Evolutionary conservation across 2,888 invertebrate species (phyloP).

Genomic region (Ormia ochracea): DNA sequence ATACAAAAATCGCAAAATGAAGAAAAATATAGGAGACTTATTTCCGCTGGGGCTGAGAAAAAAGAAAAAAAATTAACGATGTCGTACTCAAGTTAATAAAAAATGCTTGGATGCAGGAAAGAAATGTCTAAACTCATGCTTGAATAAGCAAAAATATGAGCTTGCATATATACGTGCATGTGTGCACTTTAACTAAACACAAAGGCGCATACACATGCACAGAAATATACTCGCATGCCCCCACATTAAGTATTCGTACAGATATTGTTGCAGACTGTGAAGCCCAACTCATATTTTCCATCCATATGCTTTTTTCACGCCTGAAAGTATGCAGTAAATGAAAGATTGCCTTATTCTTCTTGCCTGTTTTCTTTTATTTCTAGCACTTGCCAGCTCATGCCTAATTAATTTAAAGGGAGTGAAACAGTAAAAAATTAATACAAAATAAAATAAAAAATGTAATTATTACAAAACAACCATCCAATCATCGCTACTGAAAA

Average conservation of each 20-base stretch:
- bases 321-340: slow-evolving; percentile 25
- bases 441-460: background rate
- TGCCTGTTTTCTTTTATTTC: slow-evolving; percentile 26
- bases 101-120: too few relatives aligned
- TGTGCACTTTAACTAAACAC: too few relatives aligned
- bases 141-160: too few relatives aligned
- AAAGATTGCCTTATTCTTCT: background rate
- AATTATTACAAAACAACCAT: slow-evolving; percentile 11
- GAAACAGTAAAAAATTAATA: slow-evolving; percentile 3
- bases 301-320: background rate
- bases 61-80: too few relatives aligned
- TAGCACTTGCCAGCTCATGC: slow-evolving; percentile 45
- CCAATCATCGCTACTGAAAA: slow-evolving; percentile 35
- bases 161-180: too few relatives aligned
- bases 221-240: too few relatives aligned
- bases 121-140: too few relatives aligned
- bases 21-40: too few relatives aligned
- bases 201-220: too few relatives aligned
- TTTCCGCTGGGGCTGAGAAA: too few relatives aligned
- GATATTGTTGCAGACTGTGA: background rate
- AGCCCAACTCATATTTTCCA: background rate
- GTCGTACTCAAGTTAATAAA: too few relatives aligned
- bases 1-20: background rate
- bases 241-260: background rate
- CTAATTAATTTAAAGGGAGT: slow-evolving; percentile 56